A percentile compares a stretch with the other conserved stretches of the same genome.
Evolutionary conservation across 2,113 vertebrate species (phyloP).

Genomic region (Aviceda subcristata): DNA sequence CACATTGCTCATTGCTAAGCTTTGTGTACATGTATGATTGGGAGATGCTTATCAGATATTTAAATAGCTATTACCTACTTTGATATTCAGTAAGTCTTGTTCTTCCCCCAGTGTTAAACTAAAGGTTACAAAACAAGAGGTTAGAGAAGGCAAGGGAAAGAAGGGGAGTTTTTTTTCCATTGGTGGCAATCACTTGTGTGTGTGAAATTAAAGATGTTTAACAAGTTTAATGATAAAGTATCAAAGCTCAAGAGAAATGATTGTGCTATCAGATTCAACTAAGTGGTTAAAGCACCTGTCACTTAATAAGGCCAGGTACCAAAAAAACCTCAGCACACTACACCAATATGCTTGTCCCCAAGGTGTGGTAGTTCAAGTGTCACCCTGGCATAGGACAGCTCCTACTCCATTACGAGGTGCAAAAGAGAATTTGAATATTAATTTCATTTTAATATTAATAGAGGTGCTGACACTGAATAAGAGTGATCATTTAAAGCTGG

Average conservation of each 20-base stretch:
- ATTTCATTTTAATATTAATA: neutral
- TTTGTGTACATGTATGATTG: neutral
- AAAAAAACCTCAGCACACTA: neutral
- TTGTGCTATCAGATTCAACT: neutral
- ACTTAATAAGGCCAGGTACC: neutral
- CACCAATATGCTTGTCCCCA: neutral
- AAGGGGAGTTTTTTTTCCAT: neutral
- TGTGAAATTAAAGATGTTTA: neutral
- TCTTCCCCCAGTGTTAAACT: neutral
- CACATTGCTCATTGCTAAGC: neutral
- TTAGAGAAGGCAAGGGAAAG: neutral
- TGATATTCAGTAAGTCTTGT: neutral
- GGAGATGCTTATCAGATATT: neutral
- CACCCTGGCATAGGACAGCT: rapidly evolving
- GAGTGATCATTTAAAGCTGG: neutral
- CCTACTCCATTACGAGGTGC: neutral
- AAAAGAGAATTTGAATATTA: neutral
- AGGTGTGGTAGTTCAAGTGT: neutral
- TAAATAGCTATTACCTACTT: neutral
- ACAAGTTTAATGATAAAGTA: neutral
- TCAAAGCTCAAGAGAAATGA: neutral
- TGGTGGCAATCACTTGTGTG: neutral
- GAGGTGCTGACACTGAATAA: neutral
- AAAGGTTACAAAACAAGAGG: neutral
- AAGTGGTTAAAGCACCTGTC: neutral